Evolutionary conservation across 2,797 vertebrate species (phyloP), one percentile per base, ranked within the genome.

Genomic region (Anguilla megastoma): DNA sequence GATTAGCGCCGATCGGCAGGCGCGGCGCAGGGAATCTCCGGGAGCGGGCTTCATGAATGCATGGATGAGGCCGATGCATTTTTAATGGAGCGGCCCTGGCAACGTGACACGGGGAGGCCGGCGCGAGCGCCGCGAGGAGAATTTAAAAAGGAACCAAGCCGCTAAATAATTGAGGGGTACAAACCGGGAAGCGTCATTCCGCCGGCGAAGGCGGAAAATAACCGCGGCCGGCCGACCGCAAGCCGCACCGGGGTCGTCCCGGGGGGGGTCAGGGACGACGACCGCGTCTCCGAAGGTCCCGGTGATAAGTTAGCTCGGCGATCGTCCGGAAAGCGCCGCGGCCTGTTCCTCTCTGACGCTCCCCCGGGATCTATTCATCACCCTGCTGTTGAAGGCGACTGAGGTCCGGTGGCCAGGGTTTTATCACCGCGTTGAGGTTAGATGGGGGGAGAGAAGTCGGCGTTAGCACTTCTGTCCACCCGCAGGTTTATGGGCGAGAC

Each of bases 161-260:
- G 0, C 80, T 96, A 87, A 95, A 96, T 96, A 95, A 96, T 96
- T 96, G 91, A 96, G 88, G 90, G 85, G 82, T 94, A 96, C 95
- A 96, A 96, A 96, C 95, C 94, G 94, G 94, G 93, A 95, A 95
- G 92, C 89, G 90, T 88, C 56, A 8, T 6, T 24, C 8, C 24
- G 21, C 7, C 2, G 24, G 45, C 18, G 8, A 21, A 12, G 79
- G 50, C 8, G 18, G 85, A 82, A 50, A 50, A n/a, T 82, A 21
- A 82, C 79, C 8, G 10, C 45, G 3, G 41, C 21, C 7, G 18
- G 41, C 8, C 50, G 45, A 41, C 79, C 10, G 79, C n/a, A 2
- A 82, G 79, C 41, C n/a, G 7, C 24, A 8, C 45, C 16, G 33
- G 79, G 45, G 16, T 18, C 36, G 16, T 18, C 36, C 18, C 74